Conservation (phyloP, 1,140 invertebrate species). For the Drosophila lacertosa region DNA sequence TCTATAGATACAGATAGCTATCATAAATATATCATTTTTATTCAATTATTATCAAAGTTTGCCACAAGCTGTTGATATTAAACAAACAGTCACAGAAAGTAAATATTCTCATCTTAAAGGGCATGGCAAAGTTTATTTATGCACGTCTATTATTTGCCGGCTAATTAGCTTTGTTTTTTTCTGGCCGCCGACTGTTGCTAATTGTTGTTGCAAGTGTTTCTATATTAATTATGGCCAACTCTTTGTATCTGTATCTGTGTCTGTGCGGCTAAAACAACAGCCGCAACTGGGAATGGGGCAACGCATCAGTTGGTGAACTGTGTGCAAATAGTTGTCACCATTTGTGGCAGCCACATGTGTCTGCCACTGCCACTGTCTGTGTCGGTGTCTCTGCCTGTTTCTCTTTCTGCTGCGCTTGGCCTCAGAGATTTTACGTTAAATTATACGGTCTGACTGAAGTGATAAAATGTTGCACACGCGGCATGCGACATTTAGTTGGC, state of each 20-base stretch:
- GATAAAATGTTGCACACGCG: slow-evolving; percentile 73
- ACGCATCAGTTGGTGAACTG: slow-evolving; percentile 59
- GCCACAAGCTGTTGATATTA: no score
- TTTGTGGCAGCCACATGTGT: slow-evolving; percentile 59
- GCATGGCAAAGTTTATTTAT: slow-evolving; percentile 27
- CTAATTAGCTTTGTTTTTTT: slow-evolving; percentile 71
- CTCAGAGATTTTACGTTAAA: slow-evolving; percentile 75
- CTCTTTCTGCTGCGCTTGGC: slow-evolving; percentile 48
- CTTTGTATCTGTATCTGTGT: slow-evolving; percentile 31
- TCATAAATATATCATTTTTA: no score
- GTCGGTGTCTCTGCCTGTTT: neutral
- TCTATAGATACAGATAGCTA: no score
- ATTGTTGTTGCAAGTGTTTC: slow-evolving; percentile 64
- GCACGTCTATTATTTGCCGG: slow-evolving; percentile 45
- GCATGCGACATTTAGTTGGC: slow-evolving; percentile 58
- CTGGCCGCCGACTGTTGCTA: slow-evolving; percentile 40
- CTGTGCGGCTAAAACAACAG: slow-evolving; percentile 58
- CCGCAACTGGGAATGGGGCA: slow-evolving; percentile 1
- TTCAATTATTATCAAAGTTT: no score
- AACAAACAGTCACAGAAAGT: neutral
- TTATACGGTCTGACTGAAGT: slow-evolving; percentile 81
- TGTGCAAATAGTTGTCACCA: slow-evolving; percentile 78
- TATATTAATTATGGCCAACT: slow-evolving; percentile 52
- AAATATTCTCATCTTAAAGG: neutral
- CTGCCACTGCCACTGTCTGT: slow-evolving; percentile 1